phyloP scores from a whole-genome alignment of 2,888 invertebrate genomes.

The Melanotus villosus region DNA sequence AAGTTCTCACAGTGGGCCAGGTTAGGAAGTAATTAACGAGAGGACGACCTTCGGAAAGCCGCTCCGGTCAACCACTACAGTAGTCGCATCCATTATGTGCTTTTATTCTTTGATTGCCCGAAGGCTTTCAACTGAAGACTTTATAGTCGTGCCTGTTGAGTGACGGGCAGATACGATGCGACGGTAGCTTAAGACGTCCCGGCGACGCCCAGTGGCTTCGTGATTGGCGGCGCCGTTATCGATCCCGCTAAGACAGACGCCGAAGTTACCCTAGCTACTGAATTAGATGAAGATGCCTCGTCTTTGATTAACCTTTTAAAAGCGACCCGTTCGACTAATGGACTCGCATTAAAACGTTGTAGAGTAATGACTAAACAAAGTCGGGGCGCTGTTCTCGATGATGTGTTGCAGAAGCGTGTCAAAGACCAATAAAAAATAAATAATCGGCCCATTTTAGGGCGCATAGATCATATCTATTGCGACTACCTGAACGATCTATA shows the following conservation, averaged over 20 bases:
- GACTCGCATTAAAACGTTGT: constrained; percentile 50
- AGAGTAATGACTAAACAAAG: constrained; percentile 42
- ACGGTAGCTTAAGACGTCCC: constrained; percentile 37
- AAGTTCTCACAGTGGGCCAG: constrained; percentile 50
- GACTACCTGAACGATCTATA: constrained; percentile 41
- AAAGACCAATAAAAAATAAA: constrained; percentile 44
- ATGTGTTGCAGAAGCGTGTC: constrained; percentile 46
- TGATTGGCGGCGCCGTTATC: constrained; percentile 58
- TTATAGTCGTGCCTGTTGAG: constrained; percentile 43
- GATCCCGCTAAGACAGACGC: constrained; percentile 50
- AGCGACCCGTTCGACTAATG: constrained; percentile 49
- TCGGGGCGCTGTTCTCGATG: constrained; percentile 3
- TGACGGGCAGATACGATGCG: constrained; percentile 54
- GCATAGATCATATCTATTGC: constrained; percentile 42
- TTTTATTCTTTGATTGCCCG: constrained; percentile 52
- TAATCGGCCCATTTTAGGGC: constrained; percentile 41
- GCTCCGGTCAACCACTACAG: constrained; percentile 44
- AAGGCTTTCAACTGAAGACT: constrained; percentile 47
- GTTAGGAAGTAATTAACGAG: constrained; percentile 58
- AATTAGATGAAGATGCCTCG: constrained; percentile 32
- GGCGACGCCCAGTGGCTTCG: constrained; percentile 57
- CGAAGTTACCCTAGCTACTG: constrained; percentile 38
- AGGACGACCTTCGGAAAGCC: constrained; percentile 48
- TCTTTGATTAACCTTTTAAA: constrained; percentile 49
- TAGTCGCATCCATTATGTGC: constrained; percentile 53